Conservation (phyloP, 2,888 invertebrate genomes). For the Aleiodes leptofemur region DNA sequence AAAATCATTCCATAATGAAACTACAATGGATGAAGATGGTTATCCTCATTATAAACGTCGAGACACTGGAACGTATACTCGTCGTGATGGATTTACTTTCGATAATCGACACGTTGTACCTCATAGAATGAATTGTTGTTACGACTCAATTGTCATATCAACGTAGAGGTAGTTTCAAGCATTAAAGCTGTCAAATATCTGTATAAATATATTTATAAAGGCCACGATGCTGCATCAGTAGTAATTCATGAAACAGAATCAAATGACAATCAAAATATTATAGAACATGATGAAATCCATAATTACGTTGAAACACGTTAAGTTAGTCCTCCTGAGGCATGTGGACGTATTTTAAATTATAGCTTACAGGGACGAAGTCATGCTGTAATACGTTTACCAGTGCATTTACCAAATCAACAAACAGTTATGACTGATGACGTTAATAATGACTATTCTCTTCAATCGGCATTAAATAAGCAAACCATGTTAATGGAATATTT, state of each 20-base stretch:
- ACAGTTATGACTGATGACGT: slow-evolving; percentile 20
- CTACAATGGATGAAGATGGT: slow-evolving; percentile 16
- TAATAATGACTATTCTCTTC: slow-evolving; percentile 4
- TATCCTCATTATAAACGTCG: slow-evolving; percentile 2
- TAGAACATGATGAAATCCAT: too few relatives aligned
- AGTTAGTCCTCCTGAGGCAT: too few relatives aligned
- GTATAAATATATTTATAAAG: too few relatives aligned
- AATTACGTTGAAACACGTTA: too few relatives aligned
- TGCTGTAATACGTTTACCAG: too few relatives aligned
- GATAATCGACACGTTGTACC: slow-evolving; percentile 10
- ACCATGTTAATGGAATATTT: slow-evolving; percentile 41
- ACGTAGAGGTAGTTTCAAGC: slow-evolving; percentile 45
- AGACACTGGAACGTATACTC: neutral
- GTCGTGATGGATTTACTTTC: neutral
- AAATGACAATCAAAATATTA: too few relatives aligned
- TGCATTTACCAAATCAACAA: slow-evolving; percentile 37
- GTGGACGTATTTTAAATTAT: too few relatives aligned
- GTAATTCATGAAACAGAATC: too few relatives aligned
- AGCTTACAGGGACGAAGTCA: too few relatives aligned
- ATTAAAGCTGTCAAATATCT: too few relatives aligned
- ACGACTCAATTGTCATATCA: too few relatives aligned
- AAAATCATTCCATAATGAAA: neutral
- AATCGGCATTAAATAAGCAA: slow-evolving; percentile 17
- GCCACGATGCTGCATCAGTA: too few relatives aligned
- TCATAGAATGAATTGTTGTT: slow-evolving; percentile 3